A percentile compares a stretch with the other conserved stretches of the same genome.
Evolutionary conservation across 2,797 vertebrate species (phyloP).

Genomic region (Helarctos malayanus): DNA sequence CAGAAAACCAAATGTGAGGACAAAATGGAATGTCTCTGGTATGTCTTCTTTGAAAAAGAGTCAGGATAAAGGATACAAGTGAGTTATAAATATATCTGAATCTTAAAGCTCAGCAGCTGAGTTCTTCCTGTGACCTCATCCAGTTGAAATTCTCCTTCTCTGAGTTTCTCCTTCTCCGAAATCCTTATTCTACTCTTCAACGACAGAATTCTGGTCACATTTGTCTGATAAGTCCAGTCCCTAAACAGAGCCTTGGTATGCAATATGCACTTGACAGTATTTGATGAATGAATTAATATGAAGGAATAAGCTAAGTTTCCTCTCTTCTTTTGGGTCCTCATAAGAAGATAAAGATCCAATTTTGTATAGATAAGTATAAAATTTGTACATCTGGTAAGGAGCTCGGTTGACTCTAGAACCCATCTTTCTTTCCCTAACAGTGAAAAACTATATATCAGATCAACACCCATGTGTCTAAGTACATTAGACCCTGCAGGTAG

Average conservation of each 20-base stretch:
- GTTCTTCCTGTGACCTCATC: neutral
- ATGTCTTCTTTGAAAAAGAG: neutral
- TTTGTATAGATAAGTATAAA: neutral
- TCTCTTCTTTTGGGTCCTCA: neutral
- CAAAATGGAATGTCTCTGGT: neutral
- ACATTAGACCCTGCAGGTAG: neutral
- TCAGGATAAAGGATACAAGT: neutral
- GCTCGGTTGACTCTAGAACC: neutral
- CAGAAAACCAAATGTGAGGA: neutral
- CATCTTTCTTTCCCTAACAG: neutral
- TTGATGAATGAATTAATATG: neutral
- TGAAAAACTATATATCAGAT: neutral
- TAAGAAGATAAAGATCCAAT: neutral
- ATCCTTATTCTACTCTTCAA: neutral
- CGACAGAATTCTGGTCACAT: neutral
- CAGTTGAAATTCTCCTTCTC: slow-evolving; percentile 5
- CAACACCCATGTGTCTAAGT: neutral
- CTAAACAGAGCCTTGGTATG: neutral
- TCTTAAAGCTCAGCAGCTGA: neutral
- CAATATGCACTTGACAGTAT: neutral
- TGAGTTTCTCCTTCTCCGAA: neutral
- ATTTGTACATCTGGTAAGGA: neutral
- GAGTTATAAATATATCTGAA: neutral
- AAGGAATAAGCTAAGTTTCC: neutral
- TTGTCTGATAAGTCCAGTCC: neutral